A percentile compares a stretch with the other conserved stretches of the same genome.
phyloP scores from a whole-genome alignment of 2,888 invertebrate species.

The Platycheirus rosarum region DNA sequence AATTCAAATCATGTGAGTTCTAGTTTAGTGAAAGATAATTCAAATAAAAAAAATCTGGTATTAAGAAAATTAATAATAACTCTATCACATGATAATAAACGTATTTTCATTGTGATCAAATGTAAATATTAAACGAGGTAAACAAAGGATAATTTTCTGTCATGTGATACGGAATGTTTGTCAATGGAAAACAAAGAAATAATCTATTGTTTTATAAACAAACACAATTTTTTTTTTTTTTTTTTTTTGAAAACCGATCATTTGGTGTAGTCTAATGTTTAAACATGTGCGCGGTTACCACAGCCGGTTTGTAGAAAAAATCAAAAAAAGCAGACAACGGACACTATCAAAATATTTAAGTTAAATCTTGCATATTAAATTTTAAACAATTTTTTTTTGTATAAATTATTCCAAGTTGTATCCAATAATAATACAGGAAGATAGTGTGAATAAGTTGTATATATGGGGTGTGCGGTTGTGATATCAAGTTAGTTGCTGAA shows the following conservation, averaged over 20 bases:
- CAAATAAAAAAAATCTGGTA: conserved; percentile 13
- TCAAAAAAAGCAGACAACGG: conserved; percentile 9
- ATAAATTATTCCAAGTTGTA: conserved; percentile 2
- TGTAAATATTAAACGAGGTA: background rate
- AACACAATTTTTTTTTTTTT: conserved; percentile 2
- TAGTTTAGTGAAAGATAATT: conserved; percentile 32
- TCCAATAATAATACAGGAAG: background rate
- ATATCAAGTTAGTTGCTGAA: background rate
- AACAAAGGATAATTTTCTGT: background rate
- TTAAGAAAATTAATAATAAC: conserved; percentile 11
- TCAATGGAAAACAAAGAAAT: conserved; percentile 16
- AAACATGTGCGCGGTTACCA: conserved; percentile 2
- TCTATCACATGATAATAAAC: conserved; percentile 9
- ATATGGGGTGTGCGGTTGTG: background rate
- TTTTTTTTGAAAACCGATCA: background rate
- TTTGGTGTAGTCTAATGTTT: too few species aligned
- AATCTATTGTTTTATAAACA: conserved; percentile 1
- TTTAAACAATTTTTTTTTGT: background rate
- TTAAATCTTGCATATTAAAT: conserved; percentile 4
- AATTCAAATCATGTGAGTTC: conserved; percentile 56
- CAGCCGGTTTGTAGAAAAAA: conserved; percentile 11
- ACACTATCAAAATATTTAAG: conserved; percentile 17
- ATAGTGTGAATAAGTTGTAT: background rate
- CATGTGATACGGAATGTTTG: conserved; percentile 16
- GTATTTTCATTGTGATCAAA: background rate